phyloP scores from a whole-genome alignment of 2,797 vertebrate genomes.

The Gymnoscopelus braueri region DNA sequence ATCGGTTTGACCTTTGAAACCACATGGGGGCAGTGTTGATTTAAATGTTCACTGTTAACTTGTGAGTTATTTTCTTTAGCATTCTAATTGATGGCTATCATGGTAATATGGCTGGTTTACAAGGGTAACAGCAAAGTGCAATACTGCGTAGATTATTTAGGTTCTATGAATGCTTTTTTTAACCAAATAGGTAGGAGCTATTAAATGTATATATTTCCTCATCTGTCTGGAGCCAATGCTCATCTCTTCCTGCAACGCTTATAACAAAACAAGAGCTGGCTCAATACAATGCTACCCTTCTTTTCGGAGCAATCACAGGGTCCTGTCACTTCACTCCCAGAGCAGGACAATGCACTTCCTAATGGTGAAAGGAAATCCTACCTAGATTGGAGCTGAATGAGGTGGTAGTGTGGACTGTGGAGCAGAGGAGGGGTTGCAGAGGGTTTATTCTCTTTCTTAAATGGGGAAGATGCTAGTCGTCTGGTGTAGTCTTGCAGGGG shows the following conservation, averaged over 20 bases:
- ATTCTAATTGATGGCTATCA: not conserved
- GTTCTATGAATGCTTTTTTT: not conserved
- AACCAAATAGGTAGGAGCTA: not conserved
- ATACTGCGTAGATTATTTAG: not conserved
- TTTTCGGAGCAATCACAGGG: slow-evolving; percentile 68
- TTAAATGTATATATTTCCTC: slow-evolving; percentile 5
- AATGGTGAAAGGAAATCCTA: slow-evolving; percentile 77
- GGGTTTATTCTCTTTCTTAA: slow-evolving; percentile 72
- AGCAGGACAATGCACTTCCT: slow-evolving; percentile 77
- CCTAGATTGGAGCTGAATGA: slow-evolving; percentile 75
- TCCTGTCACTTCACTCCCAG: slow-evolving; percentile 74
- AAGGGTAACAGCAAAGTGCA: slow-evolving; percentile 1
- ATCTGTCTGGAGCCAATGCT: slow-evolving; percentile 55
- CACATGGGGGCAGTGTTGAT: slow-evolving; percentile 59
- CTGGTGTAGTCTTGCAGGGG: slow-evolving; percentile 70
- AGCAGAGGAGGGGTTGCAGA: slow-evolving; percentile 9
- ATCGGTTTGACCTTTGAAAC: slow-evolving; percentile 1
- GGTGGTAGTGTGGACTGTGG: slow-evolving; percentile 55
- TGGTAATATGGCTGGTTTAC: not conserved
- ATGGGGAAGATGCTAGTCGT: slow-evolving; percentile 60
- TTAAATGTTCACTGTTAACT: no score
- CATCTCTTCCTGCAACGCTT: slow-evolving; percentile 44
- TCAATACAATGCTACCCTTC: slow-evolving; percentile 74
- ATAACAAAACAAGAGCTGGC: slow-evolving; percentile 63
- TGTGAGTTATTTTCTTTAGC: slow-evolving; percentile 3